Evolutionary conservation across 2,797 vertebrate species (phyloP), one percentile per base, ranked within the genome.

Genomic region (Chanos chanos): DNA sequence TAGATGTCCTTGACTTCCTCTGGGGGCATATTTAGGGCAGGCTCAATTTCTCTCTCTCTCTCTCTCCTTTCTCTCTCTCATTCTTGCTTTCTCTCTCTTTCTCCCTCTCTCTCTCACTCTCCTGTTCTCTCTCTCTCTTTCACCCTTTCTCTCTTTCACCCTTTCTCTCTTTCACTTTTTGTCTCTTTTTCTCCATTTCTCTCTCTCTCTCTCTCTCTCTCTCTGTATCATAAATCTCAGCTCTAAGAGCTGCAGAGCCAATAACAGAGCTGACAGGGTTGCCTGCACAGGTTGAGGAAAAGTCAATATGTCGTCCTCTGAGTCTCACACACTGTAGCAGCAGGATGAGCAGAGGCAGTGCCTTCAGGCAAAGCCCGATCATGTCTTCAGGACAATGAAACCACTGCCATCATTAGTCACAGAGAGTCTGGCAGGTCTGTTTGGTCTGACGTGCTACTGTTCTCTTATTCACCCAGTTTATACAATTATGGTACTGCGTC

Each of bases 21-120:
- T 28, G 55, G 44, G 34, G 64, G 63, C 48, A 43, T 54, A 68
- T 66, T 66, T 45, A 53, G 45, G 61, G 60, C 45, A 72, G 59
- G 7, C 49, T 70, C 68, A 34, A 39, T 83, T 63, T 58, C 49
- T 70, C 51, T 36, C 36, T 55, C 25, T 41, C 6, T 27, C 43
- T 54, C 39, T 19, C 39, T 58, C 43, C 44, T 62, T 28, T 58
- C 4, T 1, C 18, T 44, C 18, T 31, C 34, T 63, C 56, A 49
- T 27, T 31, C 52, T 60, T 52, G 49, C n/a, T n/a, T n/a, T n/a
- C n/a, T n/a, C n/a, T n/a, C 54, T 62, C 49, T 15, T 54, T 44
- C 28, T 30, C 45, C 28, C 21, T 16, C 18, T 10, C 13, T 40
- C 43, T 10, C 22, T 64, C 47, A 47, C 27, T 54, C 30, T 8